Conservation (phyloP, 2,797 vertebrate genomes). For the Naso thynnoides region DNA sequence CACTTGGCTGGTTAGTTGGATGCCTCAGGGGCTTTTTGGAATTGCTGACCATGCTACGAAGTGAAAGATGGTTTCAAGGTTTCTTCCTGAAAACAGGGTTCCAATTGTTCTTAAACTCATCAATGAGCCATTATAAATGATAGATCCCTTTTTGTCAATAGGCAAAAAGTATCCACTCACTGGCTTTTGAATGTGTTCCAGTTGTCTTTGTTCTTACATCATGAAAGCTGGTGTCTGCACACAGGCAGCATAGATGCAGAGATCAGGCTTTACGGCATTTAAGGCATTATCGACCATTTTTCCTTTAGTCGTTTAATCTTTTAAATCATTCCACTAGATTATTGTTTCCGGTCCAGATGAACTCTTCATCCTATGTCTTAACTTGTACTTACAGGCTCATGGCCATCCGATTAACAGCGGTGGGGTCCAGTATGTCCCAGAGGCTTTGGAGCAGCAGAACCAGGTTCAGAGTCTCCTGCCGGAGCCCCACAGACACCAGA, state of each 20-base stretch:
- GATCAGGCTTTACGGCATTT: neutral
- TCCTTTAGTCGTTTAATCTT: neutral
- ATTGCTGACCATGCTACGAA: conserved; percentile 62
- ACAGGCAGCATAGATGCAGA: neutral
- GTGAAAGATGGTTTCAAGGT: conserved; percentile 50
- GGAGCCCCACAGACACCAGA: conserved; percentile 74
- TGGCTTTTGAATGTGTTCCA: conserved; percentile 13
- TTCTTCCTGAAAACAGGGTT: conserved; percentile 52
- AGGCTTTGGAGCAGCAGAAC: conserved; percentile 75
- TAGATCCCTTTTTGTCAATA: conserved; percentile 1
- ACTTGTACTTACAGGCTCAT: conserved; percentile 74
- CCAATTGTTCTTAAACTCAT: conserved; percentile 49
- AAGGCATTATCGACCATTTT: neutral
- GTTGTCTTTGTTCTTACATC: conserved; percentile 5
- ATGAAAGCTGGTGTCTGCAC: neutral
- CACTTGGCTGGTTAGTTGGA: conserved; percentile 65
- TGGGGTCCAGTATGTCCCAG: conserved; percentile 67
- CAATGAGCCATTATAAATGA: conserved; percentile 16
- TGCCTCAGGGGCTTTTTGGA: conserved; percentile 66
- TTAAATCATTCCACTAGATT: neutral
- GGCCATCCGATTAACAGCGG: conserved; percentile 60
- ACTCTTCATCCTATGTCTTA: neutral
- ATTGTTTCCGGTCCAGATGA: conserved; percentile 1
- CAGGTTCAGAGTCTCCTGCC: conserved; percentile 83
- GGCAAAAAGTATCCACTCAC: neutral